Conservation (phyloP, 2,888 invertebrate genomes). For the Ochropacha duplaris region DNA sequence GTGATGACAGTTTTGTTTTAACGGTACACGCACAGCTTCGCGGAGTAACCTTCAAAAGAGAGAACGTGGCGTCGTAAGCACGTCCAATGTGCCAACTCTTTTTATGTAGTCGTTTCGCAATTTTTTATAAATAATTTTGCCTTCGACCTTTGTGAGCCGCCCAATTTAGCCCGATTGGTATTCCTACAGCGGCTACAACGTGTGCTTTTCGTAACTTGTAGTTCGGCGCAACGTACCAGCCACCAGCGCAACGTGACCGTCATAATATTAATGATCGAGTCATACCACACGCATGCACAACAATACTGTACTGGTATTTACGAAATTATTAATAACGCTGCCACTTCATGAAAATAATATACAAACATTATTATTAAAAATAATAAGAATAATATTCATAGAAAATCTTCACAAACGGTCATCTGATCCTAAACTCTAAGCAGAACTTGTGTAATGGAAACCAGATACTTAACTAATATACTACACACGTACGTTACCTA, state of each 20-base stretch:
- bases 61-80: slow-evolving; percentile 75
- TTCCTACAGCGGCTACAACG: slow-evolving; percentile 67
- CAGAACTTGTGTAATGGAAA: no score
- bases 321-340: not conserved
- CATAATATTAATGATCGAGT: slow-evolving; percentile 44
- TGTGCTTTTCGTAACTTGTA: slow-evolving; percentile 75
- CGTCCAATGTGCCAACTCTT: slow-evolving; percentile 80
- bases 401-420: no score
- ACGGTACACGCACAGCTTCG: slow-evolving; percentile 68
- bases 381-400: no score
- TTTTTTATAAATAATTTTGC: slow-evolving; percentile 78
- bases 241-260: slow-evolving; percentile 57
- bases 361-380: not conserved
- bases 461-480: no score
- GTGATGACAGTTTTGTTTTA: slow-evolving; percentile 70
- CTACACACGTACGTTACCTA: no score
- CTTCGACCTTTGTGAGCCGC: slow-evolving; percentile 78
- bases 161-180: slow-evolving; percentile 79
- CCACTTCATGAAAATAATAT: not conserved
- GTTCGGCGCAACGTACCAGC: slow-evolving; percentile 50
- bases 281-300: slow-evolving; percentile 14
- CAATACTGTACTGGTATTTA: not conserved
- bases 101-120: slow-evolving; percentile 75
- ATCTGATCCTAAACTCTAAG: no score
- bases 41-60: slow-evolving; percentile 77